Evolutionary conservation across 2,113 vertebrate genomes (phyloP), one percentile per base, ranked within the genome.

Genomic region (Apeltes quadracus): DNA sequence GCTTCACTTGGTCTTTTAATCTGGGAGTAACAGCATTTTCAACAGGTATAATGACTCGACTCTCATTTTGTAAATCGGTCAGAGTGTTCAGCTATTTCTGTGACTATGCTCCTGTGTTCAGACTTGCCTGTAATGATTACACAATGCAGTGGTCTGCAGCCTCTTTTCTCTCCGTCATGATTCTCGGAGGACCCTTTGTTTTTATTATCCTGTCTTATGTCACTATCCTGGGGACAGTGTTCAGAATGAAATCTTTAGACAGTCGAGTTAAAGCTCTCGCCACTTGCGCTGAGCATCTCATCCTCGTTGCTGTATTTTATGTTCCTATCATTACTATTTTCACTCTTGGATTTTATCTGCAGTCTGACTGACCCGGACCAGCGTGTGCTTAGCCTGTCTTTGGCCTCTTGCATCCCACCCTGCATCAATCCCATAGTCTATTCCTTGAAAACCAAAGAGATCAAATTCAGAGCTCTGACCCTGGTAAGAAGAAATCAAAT

Each of bases 11-110:
- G 90, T 39, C 10, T 4, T 7, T 82, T 32, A 0, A 1, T 54
- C 0, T 90, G 20, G 58, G 29, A 22, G 0, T 65, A 0, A 4
- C 0, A 0, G n/a, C 48, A 0, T 88, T 78, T 70, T 0, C 58
- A 10, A 71, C n/a, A 23, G 2, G 16, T 44, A 75, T 87, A 59
- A 88, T 93, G 58, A 87, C 82, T 3, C 41, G n/a, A 16, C 72
- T 93, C 44, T 90, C 87, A n/a, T 93, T 92, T 38, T 93, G 93
- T 55, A 82, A 48, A 2, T 92, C 91, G 4, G 61, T 90, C 0
- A 48, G 4, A 7, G 87, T 93, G 68, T 82, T 86, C 61, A 93
- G 93, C 27, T 93, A 92, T 69, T 93, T 93, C 79, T 92, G 93
- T 61, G 92, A 93, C 62, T 93, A 89, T 36, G 83, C 90, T 0